Base-by-base conservation (phyloP, 2,797 vertebrate species). In the Ctenopoma multispine region DNA sequence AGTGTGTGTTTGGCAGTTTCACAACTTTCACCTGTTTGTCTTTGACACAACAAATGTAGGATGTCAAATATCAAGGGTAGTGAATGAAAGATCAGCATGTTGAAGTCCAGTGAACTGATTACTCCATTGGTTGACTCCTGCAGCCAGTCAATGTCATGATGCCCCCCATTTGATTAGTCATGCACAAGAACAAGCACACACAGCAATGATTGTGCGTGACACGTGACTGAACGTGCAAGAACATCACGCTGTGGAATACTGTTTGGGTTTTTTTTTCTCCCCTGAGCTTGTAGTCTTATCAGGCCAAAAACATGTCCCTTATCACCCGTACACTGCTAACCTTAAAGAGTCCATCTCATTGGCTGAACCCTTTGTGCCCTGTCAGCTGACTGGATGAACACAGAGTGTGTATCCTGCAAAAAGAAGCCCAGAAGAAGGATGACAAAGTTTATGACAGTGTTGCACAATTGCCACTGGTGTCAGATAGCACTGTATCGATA, bases 271-370 rank as follows among this genome's bases (percentile, higher is more conserved):
- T 51, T 31, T 53, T 55, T 53, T n/a, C n/a, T 61, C 48, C 27
- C 53, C 56, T 24, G 34, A 70, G 72, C 62, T 24, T 64, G 61
- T 18, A 10, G 80, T 80, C 89, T 94, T 94, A 95, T 95, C 94
- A 90, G 81, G 29, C 41, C 48, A 83, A 87, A 81, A 90, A 87
- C 87, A 76, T 66, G 53, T 53, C 41, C 64, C 91, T 93, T 94
- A 95, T 95, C 94, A 86, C 87, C 56, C 15, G 17, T 60, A 69
- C 65, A 81, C 88, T 11, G 50, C 79, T 64, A 46, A 84, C 82
- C 62, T 77, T 63, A 44, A 78, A 79, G 80, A 62, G 53, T 66
- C 41, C 55, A 34, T 77, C 77, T 80, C 40, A 92, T 92, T 94
- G 92, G 92, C 67, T 83, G 53, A 60, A 64, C 2, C 31, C 9